Conservation (phyloP, 2,113 vertebrate genomes). For the Crotalus helleri region DNA sequence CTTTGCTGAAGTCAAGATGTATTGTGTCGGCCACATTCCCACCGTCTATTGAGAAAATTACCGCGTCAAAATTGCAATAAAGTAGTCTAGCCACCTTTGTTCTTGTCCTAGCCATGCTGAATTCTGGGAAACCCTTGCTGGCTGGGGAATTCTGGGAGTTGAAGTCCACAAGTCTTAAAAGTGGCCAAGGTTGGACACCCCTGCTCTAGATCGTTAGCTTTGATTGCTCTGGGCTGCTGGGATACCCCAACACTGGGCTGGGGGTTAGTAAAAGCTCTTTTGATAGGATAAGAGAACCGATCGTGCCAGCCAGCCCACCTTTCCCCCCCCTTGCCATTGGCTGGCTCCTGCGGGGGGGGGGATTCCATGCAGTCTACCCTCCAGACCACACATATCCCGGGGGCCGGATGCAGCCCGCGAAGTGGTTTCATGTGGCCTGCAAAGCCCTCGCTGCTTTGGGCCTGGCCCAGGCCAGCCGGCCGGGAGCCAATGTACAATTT, state of each 20-base stretch:
- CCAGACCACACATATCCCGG: too few species aligned
- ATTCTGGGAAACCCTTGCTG: neutral
- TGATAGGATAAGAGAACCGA: neutral
- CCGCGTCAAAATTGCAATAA: neutral
- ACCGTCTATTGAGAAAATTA: neutral
- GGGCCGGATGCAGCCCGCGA: too few species aligned
- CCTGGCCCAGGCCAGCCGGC: too few species aligned
- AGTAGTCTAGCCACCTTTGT: neutral
- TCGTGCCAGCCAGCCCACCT: neutral
- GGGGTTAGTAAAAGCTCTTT: neutral
- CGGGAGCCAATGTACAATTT: too few species aligned
- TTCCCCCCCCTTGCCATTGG: neutral
- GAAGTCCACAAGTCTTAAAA: neutral
- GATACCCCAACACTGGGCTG: neutral
- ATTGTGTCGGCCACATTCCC: neutral
- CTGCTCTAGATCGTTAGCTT: neutral
- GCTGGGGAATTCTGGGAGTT: neutral
- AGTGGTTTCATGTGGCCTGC: too few species aligned
- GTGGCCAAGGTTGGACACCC: neutral
- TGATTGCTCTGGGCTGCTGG: neutral
- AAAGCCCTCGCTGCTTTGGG: too few species aligned
- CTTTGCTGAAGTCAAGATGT: neutral
- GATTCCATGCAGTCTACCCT: rapidly evolving
- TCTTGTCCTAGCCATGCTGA: neutral
- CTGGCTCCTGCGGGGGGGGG: neutral